Percentiles rank a stretch among this genome's conserved stretches.
phyloP scores from a whole-genome alignment of 2,113 vertebrate genomes.

The Oncorhynchus kisutch region DNA sequence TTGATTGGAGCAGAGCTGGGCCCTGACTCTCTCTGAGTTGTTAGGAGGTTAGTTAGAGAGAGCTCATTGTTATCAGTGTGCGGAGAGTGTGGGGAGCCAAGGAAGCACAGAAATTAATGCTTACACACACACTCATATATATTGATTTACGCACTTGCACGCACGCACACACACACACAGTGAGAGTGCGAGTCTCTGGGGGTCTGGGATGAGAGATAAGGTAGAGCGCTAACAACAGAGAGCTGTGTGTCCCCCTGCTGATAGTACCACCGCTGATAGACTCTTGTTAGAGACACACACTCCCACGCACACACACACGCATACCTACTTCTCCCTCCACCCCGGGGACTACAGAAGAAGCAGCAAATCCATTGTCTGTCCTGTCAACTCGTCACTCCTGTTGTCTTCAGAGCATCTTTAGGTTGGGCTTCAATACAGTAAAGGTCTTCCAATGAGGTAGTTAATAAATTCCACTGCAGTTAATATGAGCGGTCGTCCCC shows the following conservation, averaged over 20 bases:
- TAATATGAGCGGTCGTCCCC: neutral
- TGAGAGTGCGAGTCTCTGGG: conserved; percentile 9
- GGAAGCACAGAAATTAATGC: neutral
- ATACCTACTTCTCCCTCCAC: neutral
- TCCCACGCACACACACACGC: neutral
- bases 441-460: neutral
- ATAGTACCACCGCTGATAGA: conserved; percentile 1
- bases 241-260: conserved; percentile 28
- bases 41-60: neutral
- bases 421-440: neutral
- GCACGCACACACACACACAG: conserved; percentile 22
- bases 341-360: neutral
- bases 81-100: neutral
- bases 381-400: neutral
- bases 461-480: neutral
- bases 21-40: neutral
- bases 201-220: conserved; percentile 57
- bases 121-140: neutral
- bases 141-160: neutral
- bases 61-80: neutral
- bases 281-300: neutral
- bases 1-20: too few species aligned
- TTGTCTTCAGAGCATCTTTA: neutral
- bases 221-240: conserved; percentile 39
- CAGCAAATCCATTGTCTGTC: neutral